Evolutionary conservation across 2,888 invertebrate genomes (phyloP).

Genomic region (Agonopterix heracliana): DNA sequence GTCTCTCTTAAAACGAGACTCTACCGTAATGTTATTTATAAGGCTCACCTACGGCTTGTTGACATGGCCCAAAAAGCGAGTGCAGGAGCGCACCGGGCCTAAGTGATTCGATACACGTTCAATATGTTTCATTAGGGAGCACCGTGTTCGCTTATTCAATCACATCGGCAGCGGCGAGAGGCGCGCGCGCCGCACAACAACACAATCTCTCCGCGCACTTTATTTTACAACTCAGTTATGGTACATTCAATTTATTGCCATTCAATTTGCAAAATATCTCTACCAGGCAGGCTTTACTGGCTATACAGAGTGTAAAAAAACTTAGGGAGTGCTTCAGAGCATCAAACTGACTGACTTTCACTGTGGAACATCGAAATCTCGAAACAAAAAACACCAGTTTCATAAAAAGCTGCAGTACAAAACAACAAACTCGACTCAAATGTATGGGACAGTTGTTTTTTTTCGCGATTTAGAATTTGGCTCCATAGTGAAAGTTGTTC

Average conservation of each 20-base stretch:
- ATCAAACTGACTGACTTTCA: too few species aligned
- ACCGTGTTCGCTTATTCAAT: conserved; percentile 70
- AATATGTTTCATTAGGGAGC: conserved; percentile 74
- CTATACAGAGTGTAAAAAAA: too few species aligned
- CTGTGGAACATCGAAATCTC: too few species aligned
- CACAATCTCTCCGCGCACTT: conserved; percentile 43
- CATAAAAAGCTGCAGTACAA: too few species aligned
- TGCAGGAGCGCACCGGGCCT: conserved; percentile 65
- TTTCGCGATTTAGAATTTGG: too few species aligned
- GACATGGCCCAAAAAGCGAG: conserved; percentile 58
- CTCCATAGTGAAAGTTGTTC: too few species aligned
- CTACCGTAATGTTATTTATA: conserved; percentile 64
- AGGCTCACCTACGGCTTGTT: conserved; percentile 68
- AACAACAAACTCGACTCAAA: too few species aligned
- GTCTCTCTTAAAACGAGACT: conserved; percentile 70
- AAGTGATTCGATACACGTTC: conserved; percentile 75
- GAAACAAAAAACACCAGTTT: too few species aligned
- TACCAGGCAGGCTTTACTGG: background rate
- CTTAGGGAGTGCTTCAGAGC: too few species aligned
- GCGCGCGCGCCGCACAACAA: conserved; percentile 43
- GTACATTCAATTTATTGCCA: conserved; percentile 48
- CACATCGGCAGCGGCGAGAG: conserved; percentile 54
- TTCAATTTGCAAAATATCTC: conserved; percentile 25
- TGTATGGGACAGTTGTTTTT: too few species aligned
- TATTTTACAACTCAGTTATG: conserved; percentile 63